phyloP scores from a whole-genome alignment of 2,888 invertebrate species.

The Andrena hattorfiana region DNA sequence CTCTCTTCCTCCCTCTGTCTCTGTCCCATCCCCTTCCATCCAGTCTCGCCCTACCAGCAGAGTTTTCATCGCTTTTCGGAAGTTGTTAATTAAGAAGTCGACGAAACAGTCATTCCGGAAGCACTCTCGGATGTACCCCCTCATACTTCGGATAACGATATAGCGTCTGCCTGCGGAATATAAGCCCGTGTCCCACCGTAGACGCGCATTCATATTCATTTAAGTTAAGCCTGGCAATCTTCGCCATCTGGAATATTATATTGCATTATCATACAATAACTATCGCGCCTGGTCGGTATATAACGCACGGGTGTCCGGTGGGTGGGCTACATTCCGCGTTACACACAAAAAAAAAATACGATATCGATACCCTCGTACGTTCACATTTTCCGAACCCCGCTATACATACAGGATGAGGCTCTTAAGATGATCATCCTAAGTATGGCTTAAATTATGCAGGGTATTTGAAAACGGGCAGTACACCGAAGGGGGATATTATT shows the following conservation, averaged over 20 bases:
- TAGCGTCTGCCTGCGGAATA: slow-evolving; percentile 33
- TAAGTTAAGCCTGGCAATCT: slow-evolving; percentile 19
- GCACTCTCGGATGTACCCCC: slow-evolving; percentile 51
- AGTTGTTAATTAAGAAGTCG: slow-evolving; percentile 75
- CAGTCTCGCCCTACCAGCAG: slow-evolving; percentile 21
- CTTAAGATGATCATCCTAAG: slow-evolving; percentile 14
- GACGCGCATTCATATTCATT: slow-evolving; percentile 67
- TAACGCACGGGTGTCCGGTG: neutral
- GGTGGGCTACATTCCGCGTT: neutral
- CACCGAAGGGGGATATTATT: neutral
- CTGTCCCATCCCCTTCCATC: neutral
- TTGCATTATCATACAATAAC: neutral
- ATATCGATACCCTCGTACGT: slow-evolving; percentile 6
- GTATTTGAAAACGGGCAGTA: neutral
- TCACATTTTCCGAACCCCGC: slow-evolving; percentile 13
- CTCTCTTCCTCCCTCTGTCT: slow-evolving; percentile 29
- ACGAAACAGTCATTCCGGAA: slow-evolving; percentile 67
- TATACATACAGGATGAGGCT: slow-evolving; percentile 12
- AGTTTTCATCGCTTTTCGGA: slow-evolving; percentile 71
- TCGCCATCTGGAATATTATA: slow-evolving; percentile 6
- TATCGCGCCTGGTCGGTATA: neutral
- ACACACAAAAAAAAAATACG: slow-evolving; percentile 13
- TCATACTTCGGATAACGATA: slow-evolving; percentile 57
- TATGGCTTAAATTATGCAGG: slow-evolving; percentile 14
- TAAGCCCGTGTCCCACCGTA: slow-evolving; percentile 42